These are phyloP conservation scores for Cataglyphis hispanica DNA, from an alignment of 1,140 invertebrate species.

Conservation along the genomic window DNA sequence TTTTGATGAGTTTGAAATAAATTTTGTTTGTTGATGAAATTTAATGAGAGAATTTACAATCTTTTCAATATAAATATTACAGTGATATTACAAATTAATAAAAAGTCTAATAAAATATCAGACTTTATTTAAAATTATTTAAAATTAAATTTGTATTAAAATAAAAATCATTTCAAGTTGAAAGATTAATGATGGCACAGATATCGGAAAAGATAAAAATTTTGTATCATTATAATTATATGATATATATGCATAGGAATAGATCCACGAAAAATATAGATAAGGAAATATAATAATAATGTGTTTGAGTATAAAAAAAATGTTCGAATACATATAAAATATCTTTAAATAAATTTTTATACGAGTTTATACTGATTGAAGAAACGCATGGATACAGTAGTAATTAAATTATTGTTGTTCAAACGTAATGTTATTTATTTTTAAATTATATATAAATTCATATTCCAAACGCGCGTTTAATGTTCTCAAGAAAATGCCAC, in stretches of 20 bases:
- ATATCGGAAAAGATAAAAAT: not conserved
- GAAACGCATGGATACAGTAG: not conserved
- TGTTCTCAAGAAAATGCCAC: not conserved
- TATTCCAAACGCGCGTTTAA: not conserved
- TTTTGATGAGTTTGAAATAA: not conserved
- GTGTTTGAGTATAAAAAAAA: not conserved
- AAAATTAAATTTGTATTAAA: not conserved
- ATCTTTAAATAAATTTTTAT: not conserved
- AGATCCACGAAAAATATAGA: not conserved
- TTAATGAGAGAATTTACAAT: not conserved
- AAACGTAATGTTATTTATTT: not conserved
- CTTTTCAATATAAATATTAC: slow-evolving; percentile 26
- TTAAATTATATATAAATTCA: not conserved
- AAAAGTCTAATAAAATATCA: not conserved
- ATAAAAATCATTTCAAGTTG: not conserved
- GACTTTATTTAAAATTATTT: slow-evolving; percentile 3
- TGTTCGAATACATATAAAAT: too few species aligned
- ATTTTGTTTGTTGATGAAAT: not conserved
- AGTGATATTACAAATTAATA: slow-evolving; percentile 10
- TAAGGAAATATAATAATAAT: not conserved
- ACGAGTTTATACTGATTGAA: not conserved
- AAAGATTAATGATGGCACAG: not conserved
- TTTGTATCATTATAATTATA: not conserved
- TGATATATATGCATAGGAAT: not conserved
- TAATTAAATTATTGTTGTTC: not conserved